phyloP scores from a whole-genome alignment of 2,797 vertebrate genomes.

The Pygocentrus nattereri region DNA sequence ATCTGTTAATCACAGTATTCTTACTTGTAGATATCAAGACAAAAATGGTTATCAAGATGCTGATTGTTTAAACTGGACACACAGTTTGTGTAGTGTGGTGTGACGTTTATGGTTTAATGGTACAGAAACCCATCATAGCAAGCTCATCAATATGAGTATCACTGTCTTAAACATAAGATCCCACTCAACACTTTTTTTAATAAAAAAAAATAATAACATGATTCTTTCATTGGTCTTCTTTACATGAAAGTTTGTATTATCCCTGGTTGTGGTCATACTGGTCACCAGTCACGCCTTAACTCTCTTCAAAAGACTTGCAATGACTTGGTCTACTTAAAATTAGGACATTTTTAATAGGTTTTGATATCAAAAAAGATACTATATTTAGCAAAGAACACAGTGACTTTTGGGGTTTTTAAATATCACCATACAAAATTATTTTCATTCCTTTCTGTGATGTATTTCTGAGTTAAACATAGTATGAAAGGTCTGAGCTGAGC shows the following conservation, averaged over 20 bases:
- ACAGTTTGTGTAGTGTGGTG: constrained; percentile 37
- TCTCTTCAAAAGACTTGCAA: too few species aligned
- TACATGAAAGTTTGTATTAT: background rate
- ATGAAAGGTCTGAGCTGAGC: too few species aligned
- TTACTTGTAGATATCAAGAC: background rate
- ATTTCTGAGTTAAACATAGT: too few species aligned
- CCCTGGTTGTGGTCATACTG: too few species aligned
- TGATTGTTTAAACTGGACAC: constrained; percentile 25
- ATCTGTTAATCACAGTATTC: constrained; percentile 9
- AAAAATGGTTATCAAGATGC: constrained; percentile 16
- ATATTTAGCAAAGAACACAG: too few species aligned
- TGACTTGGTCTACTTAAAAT: too few species aligned
- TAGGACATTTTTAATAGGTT: too few species aligned
- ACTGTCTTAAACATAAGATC: constrained; percentile 10
- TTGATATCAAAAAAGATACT: too few species aligned
- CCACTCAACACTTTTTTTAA: constrained; percentile 67
- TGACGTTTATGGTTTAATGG: constrained; percentile 41
- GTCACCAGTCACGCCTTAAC: too few species aligned
- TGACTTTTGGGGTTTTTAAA: too few species aligned
- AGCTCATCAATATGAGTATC: constrained; percentile 23
- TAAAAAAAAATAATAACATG: constrained; percentile 49
- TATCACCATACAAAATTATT: too few species aligned
- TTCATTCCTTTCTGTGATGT: too few species aligned
- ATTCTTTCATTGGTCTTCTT: background rate
- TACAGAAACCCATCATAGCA: constrained; percentile 15